These are phyloP conservation scores for Melolontha melolontha DNA, from an alignment of 2,888 invertebrate genomes.

Conservation along the genomic window DNA sequence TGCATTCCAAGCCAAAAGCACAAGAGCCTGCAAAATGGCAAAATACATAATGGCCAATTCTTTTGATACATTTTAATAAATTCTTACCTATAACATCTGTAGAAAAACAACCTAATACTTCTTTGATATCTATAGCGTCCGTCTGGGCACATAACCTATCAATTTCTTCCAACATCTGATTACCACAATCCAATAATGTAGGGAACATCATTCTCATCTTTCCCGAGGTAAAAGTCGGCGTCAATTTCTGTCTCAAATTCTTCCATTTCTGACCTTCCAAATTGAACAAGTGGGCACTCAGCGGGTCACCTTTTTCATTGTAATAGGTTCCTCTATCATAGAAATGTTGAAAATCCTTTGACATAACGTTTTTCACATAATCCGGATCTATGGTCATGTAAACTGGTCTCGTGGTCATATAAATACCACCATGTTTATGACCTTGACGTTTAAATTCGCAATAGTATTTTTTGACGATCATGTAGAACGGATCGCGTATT, in stretches of 20 bases:
- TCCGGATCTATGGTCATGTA: slow-evolving; percentile 59
- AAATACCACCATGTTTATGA: slow-evolving; percentile 52
- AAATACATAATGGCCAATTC: background rate
- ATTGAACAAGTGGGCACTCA: slow-evolving; percentile 55
- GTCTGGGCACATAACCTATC: slow-evolving; percentile 46
- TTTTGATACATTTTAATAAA: no score
- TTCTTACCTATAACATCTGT: slow-evolving; percentile 61
- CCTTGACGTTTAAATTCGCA: slow-evolving; percentile 48
- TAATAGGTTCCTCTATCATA: slow-evolving; percentile 56
- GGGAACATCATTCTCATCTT: slow-evolving; percentile 65
- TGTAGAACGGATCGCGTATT: slow-evolving; percentile 34
- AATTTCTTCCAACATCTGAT: slow-evolving; percentile 54
- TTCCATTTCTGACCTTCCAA: slow-evolving; percentile 63
- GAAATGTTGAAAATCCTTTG: slow-evolving; percentile 60
- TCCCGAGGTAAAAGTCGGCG: slow-evolving; percentile 64
- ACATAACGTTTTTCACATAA: slow-evolving; percentile 58
- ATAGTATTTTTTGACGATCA: slow-evolving; percentile 42
- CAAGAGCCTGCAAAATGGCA: slow-evolving; percentile 66
- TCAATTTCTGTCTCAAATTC: slow-evolving; percentile 61
- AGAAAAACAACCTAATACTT: slow-evolving; percentile 64
- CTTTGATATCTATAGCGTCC: slow-evolving; percentile 63
- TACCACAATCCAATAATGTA: slow-evolving; percentile 55
- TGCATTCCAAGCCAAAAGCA: slow-evolving; percentile 70
- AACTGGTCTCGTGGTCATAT: slow-evolving; percentile 51
- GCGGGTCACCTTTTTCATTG: slow-evolving; percentile 57